phyloP scores from a whole-genome alignment of 2,797 vertebrate species.

The Melanotaenia maccullochi region DNA sequence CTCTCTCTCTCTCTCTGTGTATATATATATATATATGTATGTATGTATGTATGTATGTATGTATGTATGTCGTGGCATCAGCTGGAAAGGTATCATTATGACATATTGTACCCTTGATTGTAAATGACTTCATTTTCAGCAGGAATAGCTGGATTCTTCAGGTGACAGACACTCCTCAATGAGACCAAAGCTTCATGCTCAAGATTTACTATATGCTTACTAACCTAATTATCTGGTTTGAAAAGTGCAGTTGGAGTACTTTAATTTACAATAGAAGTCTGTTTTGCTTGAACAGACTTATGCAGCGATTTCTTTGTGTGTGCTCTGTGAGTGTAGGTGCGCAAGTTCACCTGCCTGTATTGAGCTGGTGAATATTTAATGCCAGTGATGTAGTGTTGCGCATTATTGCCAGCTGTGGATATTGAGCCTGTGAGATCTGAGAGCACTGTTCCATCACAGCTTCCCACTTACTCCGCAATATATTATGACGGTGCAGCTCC shows the following conservation, averaged over 20 bases:
- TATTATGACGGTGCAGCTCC: conserved; percentile 36
- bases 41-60: too few relatives aligned
- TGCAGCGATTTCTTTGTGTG: conserved; percentile 1
- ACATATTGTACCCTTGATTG: conserved; percentile 2
- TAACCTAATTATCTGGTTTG: conserved; percentile 1
- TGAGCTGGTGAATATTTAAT: conserved; percentile 79
- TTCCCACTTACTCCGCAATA: conserved; percentile 57
- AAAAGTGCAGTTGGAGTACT: neutral
- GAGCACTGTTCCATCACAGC: conserved; percentile 70
- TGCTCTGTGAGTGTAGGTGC: conserved; percentile 40
- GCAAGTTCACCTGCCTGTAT: conserved; percentile 70
- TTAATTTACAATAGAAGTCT: conserved; percentile 1
- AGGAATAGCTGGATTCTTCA: conserved; percentile 4
- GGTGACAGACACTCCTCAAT: neutral
- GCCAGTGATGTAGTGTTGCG: conserved; percentile 72
- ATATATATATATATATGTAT: too few relatives aligned
- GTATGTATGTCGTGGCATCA: conserved; percentile 5
- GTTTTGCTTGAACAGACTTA: conserved; percentile 2
- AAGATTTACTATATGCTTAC: conserved; percentile 1
- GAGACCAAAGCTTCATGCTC: conserved; percentile 6
- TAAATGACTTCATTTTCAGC: conserved; percentile 41
- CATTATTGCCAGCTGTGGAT: conserved; percentile 72
- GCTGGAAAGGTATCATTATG: conserved; percentile 50
- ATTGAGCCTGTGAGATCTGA: conserved; percentile 66
- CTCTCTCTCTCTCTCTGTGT: too few relatives aligned